Evolutionary conservation across 2,888 invertebrate genomes (phyloP), one percentile per base, ranked within the genome.

Genomic region (Cryptocephalus moraei): DNA sequence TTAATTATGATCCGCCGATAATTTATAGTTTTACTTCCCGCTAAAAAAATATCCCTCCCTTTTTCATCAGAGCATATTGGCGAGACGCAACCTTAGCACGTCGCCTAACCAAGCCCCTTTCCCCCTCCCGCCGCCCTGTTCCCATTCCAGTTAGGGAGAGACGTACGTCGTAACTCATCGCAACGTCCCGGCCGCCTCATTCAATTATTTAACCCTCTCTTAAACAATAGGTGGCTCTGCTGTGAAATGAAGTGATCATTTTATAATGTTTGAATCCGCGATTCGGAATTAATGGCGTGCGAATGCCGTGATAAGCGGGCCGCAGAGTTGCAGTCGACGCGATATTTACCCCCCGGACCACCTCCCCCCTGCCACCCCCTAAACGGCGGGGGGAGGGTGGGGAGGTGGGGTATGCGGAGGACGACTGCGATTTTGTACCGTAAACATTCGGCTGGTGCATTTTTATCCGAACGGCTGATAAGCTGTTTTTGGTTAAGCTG

Each of bases 181-280:
- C 41, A 3, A 6, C 14, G 32, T 44, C 40, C 45, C 34, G 41
- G 32, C 33, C 53, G 58, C 59, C 60, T 66, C 66, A 71, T 69
- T 69, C 70, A 70, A 71, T 71, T 71, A 71, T 71, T 70, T 71
- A 71, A 71, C 71, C 71, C 71, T 70, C 70, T 71, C 70, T 70
- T 69, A 70, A 70, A 71, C 70, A 71, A 71, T 71, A 71, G 71
- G 70, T 70, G 70, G 69, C 63, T 68, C 11, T 36, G 36, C 11
- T n/a, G 70, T 71, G 70, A 71, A 71, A 71, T 70, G 71, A 70
- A 70, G 69, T 68, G 69, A 68, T 69, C 68, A 68, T 71, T 71
- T 70, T 71, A 69, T 70, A 71, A 70, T 70, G 70, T 70, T 70
- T 70, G 69, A 69, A 68, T 69, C 68, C 69, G 58, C 69, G 69